Percentiles rank a stretch among this genome's conserved stretches.
phyloP scores from a whole-genome alignment of 30 jellyfish, hydroid and myxozoan genomes.

The Aurelia aurita region DNA sequence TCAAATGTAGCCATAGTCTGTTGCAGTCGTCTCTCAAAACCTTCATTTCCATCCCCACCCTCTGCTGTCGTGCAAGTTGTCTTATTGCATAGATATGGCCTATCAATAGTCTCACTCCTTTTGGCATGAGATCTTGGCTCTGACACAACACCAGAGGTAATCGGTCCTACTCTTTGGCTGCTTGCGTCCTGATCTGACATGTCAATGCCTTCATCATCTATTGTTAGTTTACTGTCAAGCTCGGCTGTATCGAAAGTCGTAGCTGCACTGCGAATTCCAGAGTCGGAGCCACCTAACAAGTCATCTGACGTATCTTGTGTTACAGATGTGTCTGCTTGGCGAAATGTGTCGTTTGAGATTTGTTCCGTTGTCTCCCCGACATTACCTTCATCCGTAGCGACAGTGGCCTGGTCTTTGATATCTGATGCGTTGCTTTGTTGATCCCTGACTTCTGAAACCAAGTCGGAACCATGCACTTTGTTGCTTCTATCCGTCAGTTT shows the following conservation, averaged over 20 bases:
- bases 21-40: slow-evolving; percentile 18
- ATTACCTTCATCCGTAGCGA: slow-evolving; percentile 22
- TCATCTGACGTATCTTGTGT: neutral
- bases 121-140: neutral
- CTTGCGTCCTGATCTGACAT: neutral
- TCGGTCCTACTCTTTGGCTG: neutral
- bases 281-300: neutral
- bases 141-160: neutral
- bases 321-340: neutral
- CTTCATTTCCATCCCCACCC: slow-evolving; percentile 12
- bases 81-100: neutral
- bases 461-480: too few species aligned
- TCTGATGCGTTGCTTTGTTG: neutral
- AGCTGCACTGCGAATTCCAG: neutral
- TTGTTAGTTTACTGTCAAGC: neutral
- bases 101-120: neutral
- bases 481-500: neutral
- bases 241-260: slow-evolving; percentile 26
- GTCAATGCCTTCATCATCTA: slow-evolving; percentile 1
- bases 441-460: neutral
- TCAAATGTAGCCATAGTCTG: slow-evolving; percentile 37
- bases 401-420: slow-evolving; percentile 25
- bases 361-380: neutral
- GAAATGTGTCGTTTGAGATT: neutral
- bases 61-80: slow-evolving; percentile 43